Evolutionary conservation across 2,888 invertebrate species (phyloP).

Genomic region (Chrysopilus asiliformis): DNA sequence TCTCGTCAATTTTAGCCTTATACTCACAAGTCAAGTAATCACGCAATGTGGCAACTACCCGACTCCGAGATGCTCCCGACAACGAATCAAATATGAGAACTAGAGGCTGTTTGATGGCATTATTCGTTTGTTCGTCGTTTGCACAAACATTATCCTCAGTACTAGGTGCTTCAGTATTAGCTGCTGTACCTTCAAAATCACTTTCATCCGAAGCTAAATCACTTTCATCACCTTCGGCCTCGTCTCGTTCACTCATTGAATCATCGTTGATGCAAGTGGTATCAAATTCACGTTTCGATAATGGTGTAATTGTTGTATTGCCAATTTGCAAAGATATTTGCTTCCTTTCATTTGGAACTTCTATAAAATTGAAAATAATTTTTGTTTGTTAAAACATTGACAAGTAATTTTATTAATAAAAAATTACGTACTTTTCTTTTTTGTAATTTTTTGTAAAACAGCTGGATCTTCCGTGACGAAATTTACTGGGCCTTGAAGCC

Average conservation of each 20-base stretch:
- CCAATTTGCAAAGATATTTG: constrained; percentile 49
- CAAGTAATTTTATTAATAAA: not conserved
- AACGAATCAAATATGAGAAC: constrained; percentile 93
- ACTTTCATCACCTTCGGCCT: constrained; percentile 70
- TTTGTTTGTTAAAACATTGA: constrained; percentile 23
- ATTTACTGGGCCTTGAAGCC: constrained; percentile 56
- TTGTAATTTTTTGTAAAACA: constrained; percentile 41
- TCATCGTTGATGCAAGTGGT: constrained; percentile 56
- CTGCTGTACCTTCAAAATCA: constrained; percentile 22
- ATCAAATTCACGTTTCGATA: constrained; percentile 39
- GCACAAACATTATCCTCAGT: constrained; percentile 14
- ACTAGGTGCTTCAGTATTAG: constrained; percentile 1
- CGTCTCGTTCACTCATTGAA: constrained; percentile 56
- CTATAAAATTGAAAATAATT: constrained; percentile 34
- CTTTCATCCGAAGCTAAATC: constrained; percentile 44
- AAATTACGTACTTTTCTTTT: constrained; percentile 37
- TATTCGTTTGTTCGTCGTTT: no score
- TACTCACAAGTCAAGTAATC: constrained; percentile 86
- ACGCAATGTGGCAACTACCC: constrained; percentile 78
- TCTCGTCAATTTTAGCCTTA: constrained; percentile 52
- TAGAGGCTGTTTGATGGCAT: constrained; percentile 54
- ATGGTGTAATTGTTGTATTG: constrained; percentile 49
- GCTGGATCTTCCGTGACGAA: constrained; percentile 48
- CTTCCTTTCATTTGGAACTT: constrained; percentile 35
- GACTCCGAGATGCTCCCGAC: constrained; percentile 59